Evolutionary conservation across 2,888 invertebrate genomes (phyloP).

Genomic region (Mythimna vitellina): DNA sequence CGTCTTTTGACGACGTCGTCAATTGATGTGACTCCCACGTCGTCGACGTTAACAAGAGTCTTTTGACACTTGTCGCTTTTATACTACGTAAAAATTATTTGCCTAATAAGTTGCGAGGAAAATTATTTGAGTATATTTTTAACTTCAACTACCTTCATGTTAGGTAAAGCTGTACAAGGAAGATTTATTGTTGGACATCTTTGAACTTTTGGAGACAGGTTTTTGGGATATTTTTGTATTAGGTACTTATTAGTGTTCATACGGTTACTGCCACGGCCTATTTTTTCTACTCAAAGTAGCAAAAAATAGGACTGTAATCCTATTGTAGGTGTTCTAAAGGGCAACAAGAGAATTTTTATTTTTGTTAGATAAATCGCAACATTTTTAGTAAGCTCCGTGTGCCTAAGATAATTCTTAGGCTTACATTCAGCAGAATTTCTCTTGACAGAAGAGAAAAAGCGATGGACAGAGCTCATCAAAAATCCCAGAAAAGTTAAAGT

Average conservation of each 20-base stretch:
- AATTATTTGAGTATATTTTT: conserved; percentile 16
- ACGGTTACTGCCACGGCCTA: fast-evolving
- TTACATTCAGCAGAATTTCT: no score
- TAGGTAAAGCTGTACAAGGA: conserved; percentile 2
- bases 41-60: conserved; percentile 1
- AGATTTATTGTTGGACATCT: neutral
- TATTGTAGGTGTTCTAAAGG: no score
- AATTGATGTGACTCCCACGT: conserved; percentile 30
- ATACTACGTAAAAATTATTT: conserved; percentile 26
- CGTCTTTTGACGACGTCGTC: conserved; percentile 36
- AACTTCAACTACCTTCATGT: neutral
- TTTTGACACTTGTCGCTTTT: conserved; percentile 33
- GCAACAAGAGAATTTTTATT: neutral
- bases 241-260: neutral
- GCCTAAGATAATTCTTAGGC: no score
- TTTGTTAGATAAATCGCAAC: neutral
- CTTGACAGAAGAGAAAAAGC: no score
- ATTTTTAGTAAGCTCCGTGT: neutral
- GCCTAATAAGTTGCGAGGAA: conserved; percentile 8
- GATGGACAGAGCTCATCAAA: no score
- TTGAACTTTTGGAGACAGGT: neutral
- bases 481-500: no score
- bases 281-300: no score
- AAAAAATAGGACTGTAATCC: neutral
- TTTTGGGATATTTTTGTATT: conserved; percentile 1